Conservation (phyloP, 2,888 invertebrate species). For the Amblyjoppa proteus region DNA sequence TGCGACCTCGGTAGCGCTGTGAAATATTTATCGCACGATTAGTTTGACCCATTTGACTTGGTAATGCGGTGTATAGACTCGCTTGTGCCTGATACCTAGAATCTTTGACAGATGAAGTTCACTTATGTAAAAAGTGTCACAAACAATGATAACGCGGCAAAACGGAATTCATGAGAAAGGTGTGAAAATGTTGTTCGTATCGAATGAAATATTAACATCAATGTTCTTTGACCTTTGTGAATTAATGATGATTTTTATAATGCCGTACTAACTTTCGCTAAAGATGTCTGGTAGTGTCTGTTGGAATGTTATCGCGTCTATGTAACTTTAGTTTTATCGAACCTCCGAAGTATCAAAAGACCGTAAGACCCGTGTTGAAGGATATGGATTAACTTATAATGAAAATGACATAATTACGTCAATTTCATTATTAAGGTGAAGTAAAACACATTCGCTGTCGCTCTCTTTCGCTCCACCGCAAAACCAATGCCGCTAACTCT, state of each 20-base stretch:
- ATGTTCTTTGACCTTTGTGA: conserved; percentile 17
- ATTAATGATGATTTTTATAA: conserved; percentile 10
- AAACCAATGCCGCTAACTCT: no score
- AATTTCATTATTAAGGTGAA: no score
- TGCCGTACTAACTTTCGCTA: neutral
- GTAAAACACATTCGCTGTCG: no score
- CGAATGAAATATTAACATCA: neutral
- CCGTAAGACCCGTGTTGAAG: no score
- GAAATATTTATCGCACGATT: neutral
- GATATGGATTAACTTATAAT: no score
- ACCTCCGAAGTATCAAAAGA: neutral
- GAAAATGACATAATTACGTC: no score
- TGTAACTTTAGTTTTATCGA: conserved; percentile 15
- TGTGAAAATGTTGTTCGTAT: neutral
- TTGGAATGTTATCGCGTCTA: neutral
- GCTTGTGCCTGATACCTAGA: neutral
- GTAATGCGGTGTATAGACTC: conserved; percentile 4
- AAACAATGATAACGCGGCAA: conserved; percentile 8
- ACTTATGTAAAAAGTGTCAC: conserved; percentile 18
- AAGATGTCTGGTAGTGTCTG: neutral
- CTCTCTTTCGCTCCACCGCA: no score
- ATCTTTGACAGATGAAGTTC: conserved; percentile 35
- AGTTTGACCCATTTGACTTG: conserved; percentile 7
- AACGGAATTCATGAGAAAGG: conserved; percentile 30
- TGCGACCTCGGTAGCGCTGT: conserved; percentile 6